These are phyloP conservation scores for Centropyge bicolor DNA, from an alignment of 2,797 vertebrate genomes.

Conservation along the genomic window DNA sequence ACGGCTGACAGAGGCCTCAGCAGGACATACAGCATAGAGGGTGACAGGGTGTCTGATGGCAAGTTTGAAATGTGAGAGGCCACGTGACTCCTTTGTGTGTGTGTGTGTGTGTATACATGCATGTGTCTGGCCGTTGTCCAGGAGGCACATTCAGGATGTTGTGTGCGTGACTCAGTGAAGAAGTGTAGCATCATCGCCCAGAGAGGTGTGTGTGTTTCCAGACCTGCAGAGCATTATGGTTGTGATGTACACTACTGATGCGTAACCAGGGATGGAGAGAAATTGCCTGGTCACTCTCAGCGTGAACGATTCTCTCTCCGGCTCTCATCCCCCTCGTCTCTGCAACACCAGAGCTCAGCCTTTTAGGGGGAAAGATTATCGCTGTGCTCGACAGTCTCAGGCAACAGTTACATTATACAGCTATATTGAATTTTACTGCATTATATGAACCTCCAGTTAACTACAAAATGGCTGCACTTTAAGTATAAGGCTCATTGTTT, in stretches of 20 bases:
- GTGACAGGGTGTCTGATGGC: constrained; percentile 61
- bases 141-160: constrained; percentile 37
- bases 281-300: constrained; percentile 62
- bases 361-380: constrained; percentile 11
- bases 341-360: constrained; percentile 15
- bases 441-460: not conserved
- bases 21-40: constrained; percentile 59
- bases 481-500: not conserved
- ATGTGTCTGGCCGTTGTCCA: constrained; percentile 23
- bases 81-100: constrained; percentile 20
- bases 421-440: not conserved
- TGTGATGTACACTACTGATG: constrained; percentile 45
- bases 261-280: constrained; percentile 48
- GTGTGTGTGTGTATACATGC: constrained; percentile 24
- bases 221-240: constrained; percentile 56
- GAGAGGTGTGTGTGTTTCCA: constrained; percentile 53
- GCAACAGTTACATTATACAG: not conserved
- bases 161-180: constrained; percentile 50
- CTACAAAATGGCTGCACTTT: not conserved
- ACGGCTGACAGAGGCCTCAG: constrained; percentile 77
- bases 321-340: constrained; percentile 34
- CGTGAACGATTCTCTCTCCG: constrained; percentile 40
- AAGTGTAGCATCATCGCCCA: constrained; percentile 55
- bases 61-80: constrained; percentile 50
- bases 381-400: not conserved